phyloP scores from a whole-genome alignment of 2,888 invertebrate species.

The Polyommatus iphigenia region DNA sequence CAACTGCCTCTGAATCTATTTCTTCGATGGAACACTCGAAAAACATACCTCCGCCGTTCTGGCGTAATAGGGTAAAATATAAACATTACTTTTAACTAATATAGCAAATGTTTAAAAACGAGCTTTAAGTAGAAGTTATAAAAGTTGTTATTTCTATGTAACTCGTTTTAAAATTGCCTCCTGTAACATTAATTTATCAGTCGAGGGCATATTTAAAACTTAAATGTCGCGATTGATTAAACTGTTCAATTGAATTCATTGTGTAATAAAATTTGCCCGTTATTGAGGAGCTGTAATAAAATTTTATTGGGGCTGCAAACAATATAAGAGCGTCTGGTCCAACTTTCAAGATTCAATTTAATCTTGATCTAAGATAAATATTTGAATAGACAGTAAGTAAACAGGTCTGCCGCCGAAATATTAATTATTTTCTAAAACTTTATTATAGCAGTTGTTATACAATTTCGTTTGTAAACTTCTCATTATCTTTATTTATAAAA shows the following conservation, averaged over 20 bases:
- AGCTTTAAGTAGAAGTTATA: too few relatives aligned
- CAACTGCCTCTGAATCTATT: too few relatives aligned
- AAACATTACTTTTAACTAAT: too few relatives aligned
- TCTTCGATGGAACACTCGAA: too few relatives aligned
- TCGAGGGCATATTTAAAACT: background rate
- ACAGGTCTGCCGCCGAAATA: background rate
- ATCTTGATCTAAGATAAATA: background rate
- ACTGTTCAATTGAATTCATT: background rate
- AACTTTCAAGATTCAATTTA: background rate
- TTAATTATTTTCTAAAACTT: background rate
- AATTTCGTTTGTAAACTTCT: background rate
- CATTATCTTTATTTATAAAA: too few relatives aligned
- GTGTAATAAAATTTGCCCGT: background rate
- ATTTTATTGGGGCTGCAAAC: background rate
- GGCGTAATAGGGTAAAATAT: too few relatives aligned
- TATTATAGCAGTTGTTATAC: background rate
- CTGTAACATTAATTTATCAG: background rate
- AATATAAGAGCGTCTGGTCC: background rate
- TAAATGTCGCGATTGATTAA: background rate
- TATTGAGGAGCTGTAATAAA: slow-evolving; percentile 4
- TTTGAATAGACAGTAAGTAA: background rate
- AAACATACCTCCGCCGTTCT: too few relatives aligned
- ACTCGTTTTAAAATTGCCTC: background rate
- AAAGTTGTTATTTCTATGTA: background rate
- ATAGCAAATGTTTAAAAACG: too few relatives aligned